Conservation (phyloP, 2,888 invertebrate genomes). For the Pammene aurita region DNA sequence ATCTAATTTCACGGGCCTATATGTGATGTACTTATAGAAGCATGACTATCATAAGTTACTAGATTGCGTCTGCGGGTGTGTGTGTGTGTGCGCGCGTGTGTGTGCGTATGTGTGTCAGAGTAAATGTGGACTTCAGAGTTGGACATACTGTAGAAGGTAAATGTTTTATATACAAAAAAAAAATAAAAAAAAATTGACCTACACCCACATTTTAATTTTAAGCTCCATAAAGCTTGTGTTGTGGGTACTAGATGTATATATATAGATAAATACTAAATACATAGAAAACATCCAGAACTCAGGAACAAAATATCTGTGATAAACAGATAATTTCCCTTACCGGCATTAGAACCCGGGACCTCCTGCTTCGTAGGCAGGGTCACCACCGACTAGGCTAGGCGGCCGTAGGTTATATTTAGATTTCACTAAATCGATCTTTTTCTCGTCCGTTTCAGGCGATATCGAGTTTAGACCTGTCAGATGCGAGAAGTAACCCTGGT, state of each 20-base stretch:
- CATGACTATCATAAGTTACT: no score
- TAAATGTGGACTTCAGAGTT: no score
- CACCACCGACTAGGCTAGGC: not conserved
- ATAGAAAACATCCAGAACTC: not conserved
- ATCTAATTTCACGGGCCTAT: no score
- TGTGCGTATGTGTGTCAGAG: no score
- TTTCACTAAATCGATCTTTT: not conserved
- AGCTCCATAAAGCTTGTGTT: not conserved
- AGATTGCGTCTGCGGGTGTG: no score
- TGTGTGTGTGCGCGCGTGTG: no score
- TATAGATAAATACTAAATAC: not conserved
- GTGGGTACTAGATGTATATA: not conserved
- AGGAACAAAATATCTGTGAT: no score
- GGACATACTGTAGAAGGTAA: no score
- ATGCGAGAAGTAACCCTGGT: not conserved
- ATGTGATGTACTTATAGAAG: no score
- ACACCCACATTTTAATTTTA: not conserved
- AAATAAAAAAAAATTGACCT: no score
- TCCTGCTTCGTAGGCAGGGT: not conserved
- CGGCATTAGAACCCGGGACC: not conserved
- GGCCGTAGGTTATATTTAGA: no score
- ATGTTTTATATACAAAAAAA: no score
- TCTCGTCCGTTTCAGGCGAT: conserved; percentile 4
- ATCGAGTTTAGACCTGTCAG: not conserved
- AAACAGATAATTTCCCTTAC: not conserved